A percentile compares a stretch with the other conserved stretches of the same genome.
phyloP scores from a whole-genome alignment of 1,140 invertebrate genomes.

The Himalopsyche phryganea region DNA sequence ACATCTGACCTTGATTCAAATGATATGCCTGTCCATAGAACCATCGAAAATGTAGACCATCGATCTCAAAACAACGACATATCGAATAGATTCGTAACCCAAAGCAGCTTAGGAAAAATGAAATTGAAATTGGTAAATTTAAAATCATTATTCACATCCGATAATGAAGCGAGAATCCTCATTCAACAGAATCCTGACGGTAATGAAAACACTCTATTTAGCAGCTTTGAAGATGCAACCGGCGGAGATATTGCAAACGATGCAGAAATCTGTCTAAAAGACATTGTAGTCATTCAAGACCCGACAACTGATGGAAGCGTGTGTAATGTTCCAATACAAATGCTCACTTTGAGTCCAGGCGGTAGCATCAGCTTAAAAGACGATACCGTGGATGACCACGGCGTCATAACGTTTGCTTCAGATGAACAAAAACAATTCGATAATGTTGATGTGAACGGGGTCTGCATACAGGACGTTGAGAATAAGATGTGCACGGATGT shows the following conservation, averaged over 20 bases:
- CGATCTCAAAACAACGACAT: background rate
- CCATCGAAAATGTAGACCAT: constrained; percentile 2
- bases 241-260: background rate
- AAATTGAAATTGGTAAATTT: constrained; percentile 21
- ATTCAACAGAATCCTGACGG: constrained; percentile 11
- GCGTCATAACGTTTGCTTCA: constrained; percentile 10
- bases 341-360: constrained; percentile 10
- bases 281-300: constrained; percentile 13
- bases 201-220: constrained; percentile 18
- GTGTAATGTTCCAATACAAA: constrained; percentile 17
- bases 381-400: constrained; percentile 1
- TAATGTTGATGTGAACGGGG: no score
- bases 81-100: background rate
- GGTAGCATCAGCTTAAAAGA: constrained; percentile 10
- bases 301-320: constrained; percentile 5
- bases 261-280: constrained; percentile 11
- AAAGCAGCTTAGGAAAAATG: constrained; percentile 2
- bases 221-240: background rate
- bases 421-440: constrained; percentile 1
- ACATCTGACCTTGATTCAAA: constrained; percentile 3
- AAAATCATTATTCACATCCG: constrained; percentile 3
- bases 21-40: constrained; percentile 1
- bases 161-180: constrained; percentile 4
- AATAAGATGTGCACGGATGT: no score
- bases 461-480: background rate